Evolutionary conservation across 92 coral and sea anemone genomes (phyloP).

Genomic region (Paragorgia papillata): DNA sequence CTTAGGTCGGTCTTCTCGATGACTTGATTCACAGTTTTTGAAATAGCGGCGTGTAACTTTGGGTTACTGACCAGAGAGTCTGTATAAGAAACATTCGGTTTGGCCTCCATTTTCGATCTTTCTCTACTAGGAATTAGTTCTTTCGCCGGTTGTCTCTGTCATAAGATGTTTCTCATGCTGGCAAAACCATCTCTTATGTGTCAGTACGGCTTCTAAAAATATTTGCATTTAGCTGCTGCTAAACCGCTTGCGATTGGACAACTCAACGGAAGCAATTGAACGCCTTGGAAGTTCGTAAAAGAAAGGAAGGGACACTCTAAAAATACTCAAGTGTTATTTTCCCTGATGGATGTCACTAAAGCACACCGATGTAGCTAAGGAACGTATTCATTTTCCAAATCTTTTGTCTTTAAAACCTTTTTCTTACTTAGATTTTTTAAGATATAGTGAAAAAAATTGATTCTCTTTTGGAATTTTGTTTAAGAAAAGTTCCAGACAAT

Average conservation of each 20-base stretch:
- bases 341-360: background rate
- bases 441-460: background rate
- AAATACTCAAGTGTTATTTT: slow-evolving; percentile 34
- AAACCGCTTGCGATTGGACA: slow-evolving; percentile 3
- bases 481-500: background rate
- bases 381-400: background rate
- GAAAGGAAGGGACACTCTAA: slow-evolving; percentile 40
- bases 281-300: background rate
- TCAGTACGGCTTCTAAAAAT: background rate
- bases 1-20: slow-evolving; percentile 96
- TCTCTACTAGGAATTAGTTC: slow-evolving; percentile 1
- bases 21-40: slow-evolving; percentile 96
- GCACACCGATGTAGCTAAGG: background rate
- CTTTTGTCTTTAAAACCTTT: background rate
- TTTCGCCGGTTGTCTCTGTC: background rate
- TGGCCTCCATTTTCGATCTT: background rate
- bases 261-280: slow-evolving; percentile 17
- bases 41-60: slow-evolving; percentile 65
- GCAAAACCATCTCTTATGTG: slow-evolving; percentile 8
- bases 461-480: background rate
- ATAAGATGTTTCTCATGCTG: background rate
- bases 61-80: slow-evolving; percentile 26
- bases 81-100: background rate
- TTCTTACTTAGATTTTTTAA: background rate
- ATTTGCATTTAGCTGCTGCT: slow-evolving; percentile 24